Conservation (phyloP, 2,797 vertebrate genomes). For the Rhinoraja longicauda region DNA sequence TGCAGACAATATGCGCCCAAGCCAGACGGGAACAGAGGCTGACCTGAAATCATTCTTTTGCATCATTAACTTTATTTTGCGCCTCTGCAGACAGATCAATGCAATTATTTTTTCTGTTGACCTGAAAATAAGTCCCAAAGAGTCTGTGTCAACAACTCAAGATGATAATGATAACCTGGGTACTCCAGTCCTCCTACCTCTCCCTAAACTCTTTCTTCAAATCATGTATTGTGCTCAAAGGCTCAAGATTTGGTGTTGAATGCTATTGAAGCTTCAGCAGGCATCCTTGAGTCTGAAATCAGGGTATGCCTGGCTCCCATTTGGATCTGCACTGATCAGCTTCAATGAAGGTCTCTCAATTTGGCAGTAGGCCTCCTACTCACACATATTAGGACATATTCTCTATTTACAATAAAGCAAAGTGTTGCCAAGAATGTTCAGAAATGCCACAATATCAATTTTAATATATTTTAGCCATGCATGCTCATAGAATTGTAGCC, state of each 20-base stretch:
- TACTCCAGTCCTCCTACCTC: background rate
- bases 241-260: background rate
- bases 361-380: background rate
- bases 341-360: background rate
- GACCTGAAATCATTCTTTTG: background rate
- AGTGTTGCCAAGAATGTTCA: background rate
- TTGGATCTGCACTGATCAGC: background rate
- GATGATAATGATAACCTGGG: background rate
- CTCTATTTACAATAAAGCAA: background rate
- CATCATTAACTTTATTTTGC: background rate
- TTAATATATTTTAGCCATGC: background rate
- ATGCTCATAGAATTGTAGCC: background rate
- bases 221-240: background rate
- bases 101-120: background rate
- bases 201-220: background rate
- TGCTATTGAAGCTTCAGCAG: background rate
- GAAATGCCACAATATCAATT: no score
- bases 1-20: background rate
- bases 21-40: background rate
- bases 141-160: background rate
- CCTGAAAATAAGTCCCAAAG: background rate
- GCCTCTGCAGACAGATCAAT: background rate
- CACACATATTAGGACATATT: background rate
- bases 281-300: no score
- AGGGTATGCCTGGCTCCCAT: background rate